phyloP scores from a whole-genome alignment of 2,113 vertebrate species.

The Mionectes macconnelli region DNA sequence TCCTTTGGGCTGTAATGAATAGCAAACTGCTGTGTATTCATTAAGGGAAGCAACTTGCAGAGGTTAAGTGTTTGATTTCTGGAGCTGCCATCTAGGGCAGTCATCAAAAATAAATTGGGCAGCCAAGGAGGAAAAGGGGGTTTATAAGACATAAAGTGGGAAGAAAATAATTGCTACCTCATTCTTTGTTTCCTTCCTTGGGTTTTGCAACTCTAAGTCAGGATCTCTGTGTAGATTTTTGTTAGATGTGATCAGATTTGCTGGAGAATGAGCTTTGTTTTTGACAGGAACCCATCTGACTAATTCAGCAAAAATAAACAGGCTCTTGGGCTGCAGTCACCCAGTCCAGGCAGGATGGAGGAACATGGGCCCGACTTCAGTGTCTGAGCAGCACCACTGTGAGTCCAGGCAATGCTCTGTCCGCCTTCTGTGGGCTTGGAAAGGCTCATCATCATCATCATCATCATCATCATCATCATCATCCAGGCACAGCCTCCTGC shows the following conservation, averaged over 20 bases:
- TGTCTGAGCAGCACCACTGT: background rate
- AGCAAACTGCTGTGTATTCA: conserved; percentile 19
- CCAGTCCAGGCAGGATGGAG: background rate
- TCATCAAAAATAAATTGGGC: conserved; percentile 32
- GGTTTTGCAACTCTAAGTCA: background rate
- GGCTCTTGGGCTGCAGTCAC: background rate
- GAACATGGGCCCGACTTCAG: background rate
- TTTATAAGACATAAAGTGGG: background rate
- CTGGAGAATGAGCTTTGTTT: background rate
- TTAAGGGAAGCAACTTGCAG: conserved; percentile 32
- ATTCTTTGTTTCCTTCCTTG: background rate
- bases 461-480: background rate
- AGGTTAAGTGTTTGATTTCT: conserved; percentile 61
- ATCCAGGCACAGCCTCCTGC: background rate
- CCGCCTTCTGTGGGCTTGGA: background rate
- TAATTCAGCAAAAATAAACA: background rate
- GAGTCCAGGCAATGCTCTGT: background rate
- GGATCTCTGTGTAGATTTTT: background rate
- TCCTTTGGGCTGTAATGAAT: conserved; percentile 10
- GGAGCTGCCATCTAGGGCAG: background rate
- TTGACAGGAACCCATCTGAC: background rate
- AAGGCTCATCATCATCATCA: background rate
- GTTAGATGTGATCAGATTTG: background rate
- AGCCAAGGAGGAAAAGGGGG: background rate
- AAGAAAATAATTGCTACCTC: background rate